Evolutionary conservation across 1,140 invertebrate genomes (phyloP), one percentile per base, ranked within the genome.

Genomic region (Cydia pomonella): DNA sequence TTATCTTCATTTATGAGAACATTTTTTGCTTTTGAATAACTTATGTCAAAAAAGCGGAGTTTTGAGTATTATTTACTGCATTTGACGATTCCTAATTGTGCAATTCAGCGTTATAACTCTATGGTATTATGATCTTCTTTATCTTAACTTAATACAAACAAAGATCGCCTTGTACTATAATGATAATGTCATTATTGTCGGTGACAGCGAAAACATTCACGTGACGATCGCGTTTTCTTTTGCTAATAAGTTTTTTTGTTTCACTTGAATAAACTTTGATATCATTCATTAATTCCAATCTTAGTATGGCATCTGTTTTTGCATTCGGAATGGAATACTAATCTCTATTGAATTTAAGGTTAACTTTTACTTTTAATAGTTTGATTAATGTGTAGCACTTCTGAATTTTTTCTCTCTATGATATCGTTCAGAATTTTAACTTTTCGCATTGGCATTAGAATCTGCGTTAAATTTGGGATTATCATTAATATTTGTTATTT

Each of bases 401-500:
- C 41, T 44, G 1, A 16, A 0, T 13, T n/a, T 50, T n/a, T 50
- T 50, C n/a, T 7, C 16, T 50, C n/a, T 3, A 18, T 44, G 41
- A 44, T 7, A 13, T 13, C 38, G 38, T 0, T 41, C 10, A 12
- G 10, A 9, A 41, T 41, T 44, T 44, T 16, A 0, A 44, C 3
- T 3, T 44, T 44, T 44, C 16, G 41, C 41, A 44, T 3, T 16
- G 13, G 41, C 13, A 16, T 44, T 16, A 2, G 41, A 44, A 16
- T 44, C 2, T 13, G 41, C 3, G 3, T 44, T 44, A 44, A 44
- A 44, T 44, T 44, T 44, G 13, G 41, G 1, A 27, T 27, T 41
- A 12, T 72, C 1, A 3, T 84, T 84, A 83, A 23, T 59, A 59
- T 23, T 10, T 21, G 10, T 21, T 59, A 59, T 59, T 59, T 59